Conservation (phyloP, 2,113 vertebrate genomes). For the Hystrix cristata region DNA sequence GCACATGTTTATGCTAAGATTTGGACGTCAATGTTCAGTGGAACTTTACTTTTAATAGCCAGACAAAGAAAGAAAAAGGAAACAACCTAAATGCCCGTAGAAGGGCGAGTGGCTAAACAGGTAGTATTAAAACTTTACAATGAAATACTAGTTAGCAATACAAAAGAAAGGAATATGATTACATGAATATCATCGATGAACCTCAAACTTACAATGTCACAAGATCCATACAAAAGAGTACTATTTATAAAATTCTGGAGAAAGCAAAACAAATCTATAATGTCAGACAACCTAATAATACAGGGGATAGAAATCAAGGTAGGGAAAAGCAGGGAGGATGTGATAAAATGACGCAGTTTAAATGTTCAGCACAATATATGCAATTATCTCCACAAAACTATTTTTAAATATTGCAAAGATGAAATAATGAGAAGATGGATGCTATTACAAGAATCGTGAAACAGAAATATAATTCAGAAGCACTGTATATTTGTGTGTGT, state of each 20-base stretch:
- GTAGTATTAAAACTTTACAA: background rate
- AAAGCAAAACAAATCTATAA: background rate
- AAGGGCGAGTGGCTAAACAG: background rate
- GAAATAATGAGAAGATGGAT: background rate
- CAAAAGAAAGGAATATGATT: background rate
- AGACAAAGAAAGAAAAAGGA: background rate
- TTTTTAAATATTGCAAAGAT: background rate
- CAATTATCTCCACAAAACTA: background rate
- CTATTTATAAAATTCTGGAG: background rate
- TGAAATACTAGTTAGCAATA: background rate
- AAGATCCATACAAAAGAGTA: too few relatives aligned
- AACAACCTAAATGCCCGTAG: background rate
- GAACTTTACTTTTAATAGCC: background rate
- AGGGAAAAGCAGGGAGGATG: background rate
- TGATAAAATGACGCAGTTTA: background rate
- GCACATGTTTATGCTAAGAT: background rate
- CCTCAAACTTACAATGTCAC: background rate
- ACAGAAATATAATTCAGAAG: background rate
- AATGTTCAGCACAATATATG: background rate
- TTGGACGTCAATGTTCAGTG: background rate
- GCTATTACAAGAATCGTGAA: background rate
- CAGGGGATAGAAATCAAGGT: rapidly evolving
- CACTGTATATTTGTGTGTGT: background rate
- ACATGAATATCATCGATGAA: background rate
- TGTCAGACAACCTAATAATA: background rate